Evolutionary conservation across 2,888 invertebrate genomes (phyloP), one percentile per base, ranked within the genome.

Genomic region (Agrochola lychnidis): DNA sequence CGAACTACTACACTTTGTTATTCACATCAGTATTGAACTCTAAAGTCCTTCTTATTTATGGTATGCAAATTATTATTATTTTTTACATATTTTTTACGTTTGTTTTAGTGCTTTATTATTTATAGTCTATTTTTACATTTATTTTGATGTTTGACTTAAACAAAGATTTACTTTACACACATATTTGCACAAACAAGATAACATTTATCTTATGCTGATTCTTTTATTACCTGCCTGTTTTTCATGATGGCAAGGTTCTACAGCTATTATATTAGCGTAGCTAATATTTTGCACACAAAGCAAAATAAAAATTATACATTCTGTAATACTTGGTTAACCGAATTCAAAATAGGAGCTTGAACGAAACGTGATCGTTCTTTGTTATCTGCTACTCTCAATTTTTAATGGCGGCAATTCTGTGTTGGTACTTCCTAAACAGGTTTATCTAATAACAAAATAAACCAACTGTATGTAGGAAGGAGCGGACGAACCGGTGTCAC

Each of bases 391-490:
- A 51, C 56, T 57, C 40, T 22, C 14, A 42, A 69, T 64, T 68
- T 6, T 19, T 22, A 69, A 61, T 51, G 40, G 36, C 19, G 19
- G 40, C 19, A 78, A 48, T 62, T 57, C n/a, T 59, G 19, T 45
- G 4, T 64, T 42, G 10, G 19, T 30, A 70, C 2, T 53, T 69
- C 42, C 12, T 25, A 61, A 42, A 63, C 45, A 30, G 40, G 61
- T 51, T 53, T 63, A n/a, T 62, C 4, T 30, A 22, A 22, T 48
- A 42, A 25, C 61, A 63, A 51, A 79, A 61, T 36, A 57, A 57
- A 61, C 10, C 53, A 22, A 53, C 6, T 30, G 14, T 51, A 75
- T 71, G 57, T 73, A 83, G 79, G 74, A 85, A 83, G 87, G 67
- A 63, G 64, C 48, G 48, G 16, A 19, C 22, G 70, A 80, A 73